Evolutionary conservation across 1,140 invertebrate genomes (phyloP).

Genomic region (Caenorhabditis remanei): DNA sequence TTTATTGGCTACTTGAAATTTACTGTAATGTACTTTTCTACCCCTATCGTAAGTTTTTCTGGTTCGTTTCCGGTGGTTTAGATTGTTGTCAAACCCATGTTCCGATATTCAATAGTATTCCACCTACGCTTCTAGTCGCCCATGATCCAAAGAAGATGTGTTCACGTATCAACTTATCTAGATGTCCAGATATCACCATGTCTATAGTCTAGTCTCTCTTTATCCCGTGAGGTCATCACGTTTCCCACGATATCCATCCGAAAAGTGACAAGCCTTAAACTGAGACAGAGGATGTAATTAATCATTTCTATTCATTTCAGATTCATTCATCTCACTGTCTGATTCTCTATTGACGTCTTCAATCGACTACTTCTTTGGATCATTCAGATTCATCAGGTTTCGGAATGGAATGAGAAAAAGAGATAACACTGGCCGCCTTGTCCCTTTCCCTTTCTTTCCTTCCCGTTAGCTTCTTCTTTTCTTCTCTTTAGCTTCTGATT

Average conservation of each 20-base stretch:
- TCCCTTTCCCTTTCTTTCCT: not conserved
- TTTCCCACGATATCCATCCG: not conserved
- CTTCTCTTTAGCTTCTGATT: not conserved
- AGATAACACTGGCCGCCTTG: not conserved
- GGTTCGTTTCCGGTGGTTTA: no score
- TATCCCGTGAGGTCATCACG: not conserved
- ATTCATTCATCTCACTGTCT: not conserved
- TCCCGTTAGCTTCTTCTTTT: not conserved
- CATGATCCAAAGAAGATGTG: no score
- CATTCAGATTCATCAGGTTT: constrained; percentile 18
- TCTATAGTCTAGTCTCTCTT: no score
- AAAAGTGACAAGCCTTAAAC: not conserved
- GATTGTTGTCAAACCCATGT: no score
- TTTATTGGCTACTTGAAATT: no score
- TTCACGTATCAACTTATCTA: no score
- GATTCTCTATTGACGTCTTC: not conserved
- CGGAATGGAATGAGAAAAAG: not conserved
- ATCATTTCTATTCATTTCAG: not conserved
- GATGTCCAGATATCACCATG: no score
- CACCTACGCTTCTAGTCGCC: no score
- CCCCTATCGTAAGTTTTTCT: no score
- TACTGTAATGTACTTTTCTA: no score
- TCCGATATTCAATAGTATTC: no score
- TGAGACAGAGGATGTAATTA: not conserved
- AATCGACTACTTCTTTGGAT: no score